Conservation (phyloP, 1,140 invertebrate genomes). For the Berghia stephanieae region DNA sequence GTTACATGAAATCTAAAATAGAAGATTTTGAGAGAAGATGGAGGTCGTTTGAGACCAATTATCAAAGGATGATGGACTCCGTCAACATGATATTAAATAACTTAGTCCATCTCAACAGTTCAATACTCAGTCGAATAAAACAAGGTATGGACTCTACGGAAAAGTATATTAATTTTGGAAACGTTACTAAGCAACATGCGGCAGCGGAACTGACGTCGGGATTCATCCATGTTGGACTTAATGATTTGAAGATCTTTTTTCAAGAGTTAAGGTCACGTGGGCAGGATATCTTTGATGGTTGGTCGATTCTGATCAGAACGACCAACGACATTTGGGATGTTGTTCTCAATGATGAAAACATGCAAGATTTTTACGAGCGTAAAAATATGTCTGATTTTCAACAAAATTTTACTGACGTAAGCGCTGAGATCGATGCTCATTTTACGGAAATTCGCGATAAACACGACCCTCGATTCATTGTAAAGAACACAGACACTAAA, state of each 20-base stretch:
- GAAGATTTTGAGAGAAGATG: conserved; percentile 32
- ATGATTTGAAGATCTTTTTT: conserved; percentile 41
- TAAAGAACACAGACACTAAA: too few species aligned
- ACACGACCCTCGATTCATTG: too few species aligned
- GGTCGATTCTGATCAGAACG: conserved; percentile 30
- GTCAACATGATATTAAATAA: conserved; percentile 28
- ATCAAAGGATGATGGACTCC: conserved; percentile 33
- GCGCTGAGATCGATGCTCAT: too few species aligned
- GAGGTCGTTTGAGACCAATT: conserved; percentile 26
- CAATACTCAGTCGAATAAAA: conserved; percentile 30
- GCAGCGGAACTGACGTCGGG: conserved; percentile 38
- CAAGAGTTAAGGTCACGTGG: conserved; percentile 47
- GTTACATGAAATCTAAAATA: conserved; percentile 35
- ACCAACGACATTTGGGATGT: conserved; percentile 42
- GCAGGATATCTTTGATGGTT: conserved; percentile 44
- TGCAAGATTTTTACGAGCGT: conserved; percentile 47
- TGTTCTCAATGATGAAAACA: conserved; percentile 45
- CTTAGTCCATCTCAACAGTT: conserved; percentile 27
- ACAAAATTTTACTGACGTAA: conserved; percentile 38
- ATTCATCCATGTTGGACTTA: conserved; percentile 38
- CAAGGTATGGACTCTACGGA: conserved; percentile 18
- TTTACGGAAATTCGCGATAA: too few species aligned
- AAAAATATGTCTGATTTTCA: conserved; percentile 40
- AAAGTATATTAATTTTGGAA: conserved; percentile 37
- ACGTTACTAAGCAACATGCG: conserved; percentile 36